Percentiles rank a stretch among this genome's conserved stretches.
phyloP scores from a whole-genome alignment of 2,113 vertebrate genomes.

The Calidris pygmaea region DNA sequence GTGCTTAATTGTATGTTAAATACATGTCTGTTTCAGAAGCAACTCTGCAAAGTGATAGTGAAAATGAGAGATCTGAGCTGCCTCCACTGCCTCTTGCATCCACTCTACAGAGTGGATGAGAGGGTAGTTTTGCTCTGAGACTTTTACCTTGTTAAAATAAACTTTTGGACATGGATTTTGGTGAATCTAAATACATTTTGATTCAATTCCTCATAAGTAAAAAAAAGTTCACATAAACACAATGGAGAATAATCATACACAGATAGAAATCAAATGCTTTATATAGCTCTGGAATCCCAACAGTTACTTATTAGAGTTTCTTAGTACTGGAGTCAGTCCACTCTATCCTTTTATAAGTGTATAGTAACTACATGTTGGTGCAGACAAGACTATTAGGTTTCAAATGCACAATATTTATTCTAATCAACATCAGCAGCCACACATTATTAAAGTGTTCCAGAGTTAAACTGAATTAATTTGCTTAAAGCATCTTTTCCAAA shows the following conservation, averaged over 20 bases:
- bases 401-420: conserved; percentile 37
- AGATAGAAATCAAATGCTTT: not conserved
- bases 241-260: not conserved
- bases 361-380: not conserved
- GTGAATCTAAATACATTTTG: not conserved
- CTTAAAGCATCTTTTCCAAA: conserved; percentile 49
- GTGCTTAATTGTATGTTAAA: not conserved
- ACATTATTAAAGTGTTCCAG: conserved; percentile 27
- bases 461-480: conserved; percentile 50
- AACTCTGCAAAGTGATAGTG: not conserved
- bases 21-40: not conserved
- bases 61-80: not conserved
- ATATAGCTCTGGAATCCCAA: not conserved
- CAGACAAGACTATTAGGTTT: not conserved
- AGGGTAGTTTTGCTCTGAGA: not conserved
- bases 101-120: not conserved
- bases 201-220: not conserved
- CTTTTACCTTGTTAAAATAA: not conserved
- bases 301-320: not conserved
- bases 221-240: not conserved
- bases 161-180: not conserved
- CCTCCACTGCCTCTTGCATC: not conserved
- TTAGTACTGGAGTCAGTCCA: not conserved
- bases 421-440: conserved; percentile 28
- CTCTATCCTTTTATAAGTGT: not conserved